Base-by-base conservation (phyloP, 2,797 vertebrate genomes). In the Pseudochirops corinnae region DNA sequence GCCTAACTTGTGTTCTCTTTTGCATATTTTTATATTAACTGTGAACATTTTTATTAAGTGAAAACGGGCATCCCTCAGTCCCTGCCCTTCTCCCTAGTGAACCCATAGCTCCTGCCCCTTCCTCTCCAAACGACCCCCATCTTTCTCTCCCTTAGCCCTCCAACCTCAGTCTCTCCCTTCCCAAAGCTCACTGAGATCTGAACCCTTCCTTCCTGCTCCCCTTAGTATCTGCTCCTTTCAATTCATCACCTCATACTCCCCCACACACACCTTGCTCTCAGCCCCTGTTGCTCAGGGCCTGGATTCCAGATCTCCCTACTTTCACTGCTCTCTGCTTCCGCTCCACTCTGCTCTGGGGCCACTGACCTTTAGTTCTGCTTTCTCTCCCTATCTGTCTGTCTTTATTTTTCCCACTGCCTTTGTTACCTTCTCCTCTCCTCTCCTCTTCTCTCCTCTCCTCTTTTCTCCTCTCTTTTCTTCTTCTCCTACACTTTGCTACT, bases 281-380 rank as follows among this genome's bases (percentile, higher is more conserved):
- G 97, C 97, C 39, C 74, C 29, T 60, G 96, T 97, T 92, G 94
- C 93, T 97, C 91, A 67, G 93, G 93, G 74, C 93, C 96, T 93
- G 10, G 96, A 90, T 93, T 97, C 95, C 96, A 95, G 97, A 95
- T 93, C 96, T 98, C 97, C 98, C 97, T 96, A 98, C 97, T 98
- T 95, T 97, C 97, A 91, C 92, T 97, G 96, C 97, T 98, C 97
- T 97, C 97, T 97, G 97, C 97, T 97, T 98, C 96, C 3, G 96
- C 97, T 97, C 97, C 95, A 92, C 96, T 97, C 98, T 97, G 97
- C 97, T 96, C 98, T 5, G 90, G 98, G 97, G 97, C 97, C 98
- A 98, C 98, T 98, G 98, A 98, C 97, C 55, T 97, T 97, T 97
- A 95, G 97, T 98, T 98, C 98, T 98, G 97, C 97, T 98, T 97